Evolutionary conservation across 2,888 invertebrate species (phyloP).

Genomic region (Sphaerophoria rueppellii): DNA sequence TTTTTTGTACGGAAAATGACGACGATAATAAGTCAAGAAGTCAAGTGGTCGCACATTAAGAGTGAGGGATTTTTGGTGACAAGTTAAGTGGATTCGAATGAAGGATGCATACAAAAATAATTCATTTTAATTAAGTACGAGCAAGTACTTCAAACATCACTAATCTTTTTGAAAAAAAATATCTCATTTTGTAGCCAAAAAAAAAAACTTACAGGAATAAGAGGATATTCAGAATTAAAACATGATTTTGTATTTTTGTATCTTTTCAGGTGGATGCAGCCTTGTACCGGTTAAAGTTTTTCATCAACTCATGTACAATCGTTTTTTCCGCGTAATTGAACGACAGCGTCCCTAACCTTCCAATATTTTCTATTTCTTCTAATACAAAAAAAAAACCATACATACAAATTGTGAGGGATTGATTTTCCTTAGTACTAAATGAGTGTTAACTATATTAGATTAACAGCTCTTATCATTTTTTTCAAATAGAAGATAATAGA

Average conservation of each 20-base stretch:
- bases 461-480: background rate
- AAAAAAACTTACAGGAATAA: no score
- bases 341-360: no score
- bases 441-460: slow-evolving; percentile 9
- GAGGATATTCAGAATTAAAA: background rate
- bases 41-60: slow-evolving; percentile 39
- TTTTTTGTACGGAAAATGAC: slow-evolving; percentile 17
- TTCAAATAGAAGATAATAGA: slow-evolving; percentile 47
- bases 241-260: background rate
- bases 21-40: slow-evolving; percentile 22
- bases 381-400: no score
- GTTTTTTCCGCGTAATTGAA: no score
- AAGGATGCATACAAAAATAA: slow-evolving; percentile 44
- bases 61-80: slow-evolving; percentile 17
- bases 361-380: no score
- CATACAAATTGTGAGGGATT: no score
- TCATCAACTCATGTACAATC: no score
- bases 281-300: background rate
- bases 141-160: slow-evolving; percentile 46
- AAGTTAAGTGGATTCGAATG: background rate
- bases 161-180: no score
- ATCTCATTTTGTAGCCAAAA: no score
- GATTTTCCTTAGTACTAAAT: no score
- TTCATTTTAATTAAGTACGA: slow-evolving; percentile 45
- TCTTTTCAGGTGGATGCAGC: slow-evolving; percentile 24